phyloP scores from a whole-genome alignment of 2,113 vertebrate genomes.

The Peucedramus taeniatus region DNA sequence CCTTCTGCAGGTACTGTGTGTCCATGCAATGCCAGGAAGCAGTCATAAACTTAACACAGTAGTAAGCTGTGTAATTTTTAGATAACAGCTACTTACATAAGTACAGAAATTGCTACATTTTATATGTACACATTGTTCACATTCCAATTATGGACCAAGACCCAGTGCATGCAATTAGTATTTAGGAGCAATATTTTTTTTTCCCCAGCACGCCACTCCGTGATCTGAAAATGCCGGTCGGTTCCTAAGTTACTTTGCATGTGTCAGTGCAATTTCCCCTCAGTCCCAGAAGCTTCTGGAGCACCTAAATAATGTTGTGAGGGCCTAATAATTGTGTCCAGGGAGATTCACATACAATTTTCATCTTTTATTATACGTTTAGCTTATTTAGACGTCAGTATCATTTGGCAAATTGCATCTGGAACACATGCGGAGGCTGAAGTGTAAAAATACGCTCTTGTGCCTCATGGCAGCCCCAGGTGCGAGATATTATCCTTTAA shows the following conservation, averaged over 20 bases:
- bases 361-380: neutral
- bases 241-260: neutral
- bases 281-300: constrained; percentile 24
- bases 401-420: neutral
- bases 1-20: constrained; percentile 15
- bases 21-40: constrained; percentile 40
- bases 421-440: neutral
- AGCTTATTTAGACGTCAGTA: constrained; percentile 16
- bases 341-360: neutral
- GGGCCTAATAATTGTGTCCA: neutral
- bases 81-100: constrained; percentile 55
- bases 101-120: constrained; percentile 62
- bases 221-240: neutral
- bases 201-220: neutral
- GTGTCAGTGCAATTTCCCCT: neutral
- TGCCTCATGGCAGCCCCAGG: neutral
- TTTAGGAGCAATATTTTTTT: constrained; percentile 50
- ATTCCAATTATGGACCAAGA: constrained; percentile 55
- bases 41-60: constrained; percentile 55
- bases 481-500: neutral
- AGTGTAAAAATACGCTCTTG: neutral
- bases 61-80: constrained; percentile 60
- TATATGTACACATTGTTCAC: constrained; percentile 24
- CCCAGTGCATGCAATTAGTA: constrained; percentile 52
- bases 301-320: neutral